Conservation (phyloP, 2,797 vertebrate genomes). For the Paguma larvata region DNA sequence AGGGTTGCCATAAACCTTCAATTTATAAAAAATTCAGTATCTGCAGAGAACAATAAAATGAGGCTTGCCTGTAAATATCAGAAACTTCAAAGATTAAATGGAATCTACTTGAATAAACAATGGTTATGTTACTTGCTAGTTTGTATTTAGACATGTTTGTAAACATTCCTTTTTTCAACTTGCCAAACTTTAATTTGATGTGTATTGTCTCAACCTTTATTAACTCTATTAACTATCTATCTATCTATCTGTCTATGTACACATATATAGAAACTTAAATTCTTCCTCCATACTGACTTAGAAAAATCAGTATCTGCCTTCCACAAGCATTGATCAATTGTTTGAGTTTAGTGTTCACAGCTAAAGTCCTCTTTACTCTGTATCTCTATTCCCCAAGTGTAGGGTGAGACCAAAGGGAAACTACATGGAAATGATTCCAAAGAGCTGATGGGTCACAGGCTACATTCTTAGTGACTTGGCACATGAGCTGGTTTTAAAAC, state of each 20-base stretch:
- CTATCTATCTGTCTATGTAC: no score
- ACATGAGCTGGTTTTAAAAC: not conserved
- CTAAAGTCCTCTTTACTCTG: constrained; percentile 1
- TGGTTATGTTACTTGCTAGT: constrained; percentile 2
- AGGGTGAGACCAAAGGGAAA: not conserved
- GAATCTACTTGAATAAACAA: constrained; percentile 30
- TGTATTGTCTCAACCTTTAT: not conserved
- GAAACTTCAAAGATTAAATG: constrained; percentile 44
- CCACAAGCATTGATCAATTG: not conserved
- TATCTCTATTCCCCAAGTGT: not conserved
- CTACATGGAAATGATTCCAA: not conserved
- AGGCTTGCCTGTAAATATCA: not conserved
- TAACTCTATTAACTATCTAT: not conserved
- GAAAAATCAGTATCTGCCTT: not conserved
- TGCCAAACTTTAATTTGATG: not conserved
- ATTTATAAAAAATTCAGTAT: not conserved
- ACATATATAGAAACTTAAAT: not conserved
- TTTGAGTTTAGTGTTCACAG: not conserved
- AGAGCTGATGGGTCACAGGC: not conserved
- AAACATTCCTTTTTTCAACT: not conserved
- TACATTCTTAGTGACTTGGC: not conserved
- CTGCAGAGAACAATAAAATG: not conserved
- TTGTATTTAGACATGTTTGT: not conserved
- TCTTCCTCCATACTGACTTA: not conserved
- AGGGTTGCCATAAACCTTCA: not conserved